Evolutionary conservation across 1,140 invertebrate species (phyloP).

Genomic region (Drosophila novamexicana): DNA sequence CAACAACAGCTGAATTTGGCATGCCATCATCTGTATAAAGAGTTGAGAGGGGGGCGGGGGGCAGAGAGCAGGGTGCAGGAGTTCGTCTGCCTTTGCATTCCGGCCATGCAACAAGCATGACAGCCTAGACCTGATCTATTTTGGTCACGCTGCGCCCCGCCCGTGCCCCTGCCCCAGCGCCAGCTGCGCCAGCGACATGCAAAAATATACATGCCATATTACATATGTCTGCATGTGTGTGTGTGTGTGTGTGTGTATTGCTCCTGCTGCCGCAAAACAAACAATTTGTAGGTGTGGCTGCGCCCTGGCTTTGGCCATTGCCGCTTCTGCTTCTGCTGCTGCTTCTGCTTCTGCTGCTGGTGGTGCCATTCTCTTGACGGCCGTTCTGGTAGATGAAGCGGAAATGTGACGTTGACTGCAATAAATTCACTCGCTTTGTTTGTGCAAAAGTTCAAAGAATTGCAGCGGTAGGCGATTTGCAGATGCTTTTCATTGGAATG

Average conservation of each 20-base stretch:
- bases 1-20: slow-evolving; percentile 54
- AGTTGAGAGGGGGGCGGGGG: background rate
- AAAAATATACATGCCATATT: slow-evolving; percentile 52
- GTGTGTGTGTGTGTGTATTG: slow-evolving; percentile 11
- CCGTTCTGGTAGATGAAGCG: slow-evolving; percentile 80
- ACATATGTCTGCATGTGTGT: slow-evolving; percentile 38
- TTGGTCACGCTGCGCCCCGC: slow-evolving; percentile 55
- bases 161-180: slow-evolving; percentile 8
- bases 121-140: slow-evolving; percentile 83
- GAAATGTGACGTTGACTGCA: slow-evolving; percentile 79
- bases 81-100: slow-evolving; percentile 62
- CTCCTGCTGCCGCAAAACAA: slow-evolving; percentile 49
- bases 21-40: slow-evolving; percentile 22
- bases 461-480: slow-evolving; percentile 25
- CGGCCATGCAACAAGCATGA: slow-evolving; percentile 77
- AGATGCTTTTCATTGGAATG: slow-evolving; percentile 24
- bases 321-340: slow-evolving; percentile 1
- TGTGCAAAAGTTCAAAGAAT: slow-evolving; percentile 72
- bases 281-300: slow-evolving; percentile 79
- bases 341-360: slow-evolving; percentile 21
- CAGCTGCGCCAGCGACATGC: slow-evolving; percentile 48
- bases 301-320: slow-evolving; percentile 36
- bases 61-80: slow-evolving; percentile 44
- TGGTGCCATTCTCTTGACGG: slow-evolving; percentile 66
- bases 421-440: slow-evolving; percentile 78